Base-by-base conservation (phyloP, 2,113 vertebrate genomes). In the Hyperopisus bebe region DNA sequence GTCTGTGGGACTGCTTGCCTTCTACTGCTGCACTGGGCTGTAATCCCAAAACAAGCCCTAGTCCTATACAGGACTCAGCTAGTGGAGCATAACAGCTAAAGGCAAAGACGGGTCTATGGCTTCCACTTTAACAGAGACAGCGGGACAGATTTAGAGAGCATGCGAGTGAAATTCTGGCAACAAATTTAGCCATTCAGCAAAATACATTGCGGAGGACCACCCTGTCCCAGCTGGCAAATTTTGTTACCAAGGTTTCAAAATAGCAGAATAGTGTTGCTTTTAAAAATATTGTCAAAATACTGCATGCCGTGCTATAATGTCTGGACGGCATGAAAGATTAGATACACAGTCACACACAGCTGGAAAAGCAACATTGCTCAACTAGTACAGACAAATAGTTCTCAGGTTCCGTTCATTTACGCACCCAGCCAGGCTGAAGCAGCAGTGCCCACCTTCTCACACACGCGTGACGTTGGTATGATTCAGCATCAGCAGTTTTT, bases 401-500 rank as follows among this genome's bases (percentile, higher is more conserved):
- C 70, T 19, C 11, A 77, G 35, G 70, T 77, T 39, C 31, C 2
- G 70, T 77, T 80, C 35, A 80, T 19, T 80, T 42, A 19, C 17
- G 50, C 6, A 0, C 11, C 5, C 2, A 53, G 50, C 3, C 46
- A 53, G 47, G 35, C 48, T 24, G 27, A 15, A 39, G 4, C 2
- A 47, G 82, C 39, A 47, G 44, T 3, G 6, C 0, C 50, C 6
- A 3, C 85, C 27, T 42, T n/a, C 24, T 13, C 17, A 55, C 85
- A 39, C n/a, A 19, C 17, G 27, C 17, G n/a, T 87, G n/a, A 15
- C 48, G 31, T 55, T 55, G 50, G 50, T 21, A 53, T 31, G 42
- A 84, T 24, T 82, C 77, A 24, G 35, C 90, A 92, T 89, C 91
- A 44, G 31, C 35, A 44, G 77, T 39, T 44, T 84, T 91, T 91